Conservation (phyloP, 2,797 vertebrate genomes). For the Danionella dracula region DNA sequence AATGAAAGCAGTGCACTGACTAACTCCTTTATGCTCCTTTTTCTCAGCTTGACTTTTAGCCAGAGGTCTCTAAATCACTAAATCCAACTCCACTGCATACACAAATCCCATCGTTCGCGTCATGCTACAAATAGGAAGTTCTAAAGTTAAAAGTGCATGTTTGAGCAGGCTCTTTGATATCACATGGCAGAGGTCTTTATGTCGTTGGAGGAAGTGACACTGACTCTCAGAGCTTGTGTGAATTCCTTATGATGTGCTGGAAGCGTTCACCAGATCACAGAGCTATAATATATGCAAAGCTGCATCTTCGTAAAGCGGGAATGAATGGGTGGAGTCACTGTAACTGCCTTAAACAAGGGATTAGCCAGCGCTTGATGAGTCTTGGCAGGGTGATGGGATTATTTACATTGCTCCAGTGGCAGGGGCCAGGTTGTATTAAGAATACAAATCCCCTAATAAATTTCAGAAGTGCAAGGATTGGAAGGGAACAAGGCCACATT, state of each 20-base stretch:
- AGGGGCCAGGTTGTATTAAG: conserved; percentile 77
- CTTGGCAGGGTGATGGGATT: conserved; percentile 73
- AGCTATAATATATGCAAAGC: conserved; percentile 75
- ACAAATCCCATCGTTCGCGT: conserved; percentile 55
- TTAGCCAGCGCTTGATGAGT: conserved; percentile 74
- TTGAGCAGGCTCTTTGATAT: conserved; percentile 27
- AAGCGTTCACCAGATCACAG: conserved; percentile 61
- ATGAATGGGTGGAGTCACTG: conserved; percentile 75
- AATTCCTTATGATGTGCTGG: conserved; percentile 57
- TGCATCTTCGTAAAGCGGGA: conserved; percentile 67
- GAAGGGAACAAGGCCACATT: conserved; percentile 62
- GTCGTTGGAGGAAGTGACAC: conserved; percentile 62
- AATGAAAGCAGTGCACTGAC: conserved; percentile 6
- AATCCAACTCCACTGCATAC: conserved; percentile 46
- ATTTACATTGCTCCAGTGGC: conserved; percentile 72
- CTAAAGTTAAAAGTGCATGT: conserved; percentile 43
- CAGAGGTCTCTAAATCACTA: conserved; percentile 48
- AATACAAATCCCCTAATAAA: conserved; percentile 80
- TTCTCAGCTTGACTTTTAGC: conserved; percentile 22
- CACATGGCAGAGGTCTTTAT: conserved; percentile 58
- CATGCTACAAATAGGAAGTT: conserved; percentile 49
- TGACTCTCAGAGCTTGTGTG: conserved; percentile 49
- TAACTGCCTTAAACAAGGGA: conserved; percentile 82
- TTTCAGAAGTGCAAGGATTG: conserved; percentile 58
- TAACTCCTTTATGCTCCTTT: conserved; percentile 25